Percentiles rank a stretch among this genome's conserved stretches.
Evolutionary conservation across 2,797 vertebrate species (phyloP).

Genomic region (Mormyrops boulengeri): DNA sequence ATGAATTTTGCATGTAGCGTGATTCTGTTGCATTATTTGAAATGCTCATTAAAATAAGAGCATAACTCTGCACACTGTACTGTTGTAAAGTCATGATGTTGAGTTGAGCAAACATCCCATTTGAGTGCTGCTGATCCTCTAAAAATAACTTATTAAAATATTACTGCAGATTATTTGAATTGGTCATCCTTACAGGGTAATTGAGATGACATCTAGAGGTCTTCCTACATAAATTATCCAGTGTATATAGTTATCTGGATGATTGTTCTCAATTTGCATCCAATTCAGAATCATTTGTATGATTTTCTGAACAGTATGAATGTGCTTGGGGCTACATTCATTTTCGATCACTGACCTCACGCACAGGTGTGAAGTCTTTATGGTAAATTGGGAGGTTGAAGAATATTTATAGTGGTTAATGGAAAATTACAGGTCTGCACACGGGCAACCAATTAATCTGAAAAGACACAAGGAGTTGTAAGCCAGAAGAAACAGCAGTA

Average conservation of each 20-base stretch:
- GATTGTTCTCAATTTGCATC: not conserved
- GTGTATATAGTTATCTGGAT: not conserved
- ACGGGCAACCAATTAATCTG: not conserved
- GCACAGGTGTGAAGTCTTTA: not conserved
- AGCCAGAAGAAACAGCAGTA: not conserved
- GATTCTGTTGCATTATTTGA: not conserved
- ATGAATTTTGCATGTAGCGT: not conserved
- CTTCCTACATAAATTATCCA: not conserved
- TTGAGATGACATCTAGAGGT: not conserved
- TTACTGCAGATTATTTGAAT: not conserved
- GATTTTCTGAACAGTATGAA: constrained; percentile 15
- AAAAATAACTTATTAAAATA: not conserved
- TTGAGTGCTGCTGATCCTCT: not conserved
- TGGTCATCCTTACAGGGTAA: not conserved
- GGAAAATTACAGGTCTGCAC: not conserved
- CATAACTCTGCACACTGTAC: not conserved
- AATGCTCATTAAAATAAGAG: not conserved
- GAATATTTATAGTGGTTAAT: constrained; percentile 7
- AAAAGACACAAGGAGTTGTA: constrained; percentile 4
- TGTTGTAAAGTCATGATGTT: not conserved
- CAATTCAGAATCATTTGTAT: not conserved
- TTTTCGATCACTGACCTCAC: not conserved
- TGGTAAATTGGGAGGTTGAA: not conserved
- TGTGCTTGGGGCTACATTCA: not conserved
- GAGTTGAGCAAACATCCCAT: not conserved